These are phyloP conservation scores for Distichodus sexfasciatus DNA, from an alignment of 2,797 vertebrate species.

Conservation along the genomic window DNA sequence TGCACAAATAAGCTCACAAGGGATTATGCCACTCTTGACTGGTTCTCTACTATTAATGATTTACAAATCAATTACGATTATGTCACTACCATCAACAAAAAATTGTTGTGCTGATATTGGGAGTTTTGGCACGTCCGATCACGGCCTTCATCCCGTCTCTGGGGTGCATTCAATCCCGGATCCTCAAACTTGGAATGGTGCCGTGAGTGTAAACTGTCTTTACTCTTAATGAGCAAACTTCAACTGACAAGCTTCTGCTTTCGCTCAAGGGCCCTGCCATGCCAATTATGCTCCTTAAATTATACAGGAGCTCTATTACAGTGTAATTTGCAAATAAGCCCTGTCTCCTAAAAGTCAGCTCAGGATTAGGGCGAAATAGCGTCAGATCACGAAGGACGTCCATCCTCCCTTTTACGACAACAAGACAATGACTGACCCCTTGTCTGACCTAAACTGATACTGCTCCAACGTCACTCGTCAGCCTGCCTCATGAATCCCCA, in stretches of 20 bases:
- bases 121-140: neutral
- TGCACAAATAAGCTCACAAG: too few species aligned
- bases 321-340: neutral
- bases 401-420: too few species aligned
- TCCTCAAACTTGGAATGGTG: neutral
- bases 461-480: neutral
- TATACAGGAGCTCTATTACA: neutral
- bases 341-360: too few species aligned
- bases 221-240: conserved; percentile 4
- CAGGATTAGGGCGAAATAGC: too few species aligned
- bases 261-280: neutral
- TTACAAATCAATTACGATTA: neutral
- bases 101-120: neutral
- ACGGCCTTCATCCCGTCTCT: neutral
- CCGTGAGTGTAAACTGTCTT: neutral
- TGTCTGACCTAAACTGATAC: neutral
- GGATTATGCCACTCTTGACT: too few species aligned
- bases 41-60: neutral
- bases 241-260: neutral
- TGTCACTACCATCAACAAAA: neutral
- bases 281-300: neutral
- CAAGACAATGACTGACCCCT: neutral
- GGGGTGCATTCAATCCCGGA: neutral
- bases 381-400: too few species aligned
- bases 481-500: conserved; percentile 12